Base-by-base conservation (phyloP, 2,888 invertebrate genomes). In the Volucella inflata region DNA sequence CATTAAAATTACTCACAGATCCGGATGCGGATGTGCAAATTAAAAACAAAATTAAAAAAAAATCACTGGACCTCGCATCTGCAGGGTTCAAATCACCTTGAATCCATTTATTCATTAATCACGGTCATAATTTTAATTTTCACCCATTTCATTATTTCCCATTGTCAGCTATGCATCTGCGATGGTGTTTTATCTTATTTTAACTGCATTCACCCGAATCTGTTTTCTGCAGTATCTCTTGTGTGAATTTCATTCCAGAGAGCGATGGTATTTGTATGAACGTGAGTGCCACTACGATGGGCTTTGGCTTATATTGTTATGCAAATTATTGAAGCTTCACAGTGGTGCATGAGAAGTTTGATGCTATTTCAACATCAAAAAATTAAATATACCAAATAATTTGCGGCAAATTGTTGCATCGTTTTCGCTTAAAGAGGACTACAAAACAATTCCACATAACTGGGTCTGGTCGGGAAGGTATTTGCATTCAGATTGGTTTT, bases 401-500 rank as follows among this genome's bases (percentile, higher is more conserved):
- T 64, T 74, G 67, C 78, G 51, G 78, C 62, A 74, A 83, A 68
- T 74, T 83, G 67, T 83, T 78, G 78, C 68, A 78, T 42, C 36
- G 57, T 67, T 74, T 60, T 55, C 59, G 44, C 30, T 62, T 72
- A 21, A 67, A 50, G 38, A 21, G 36, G 21, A 21, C 11, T 53
- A 38, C 36, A 60, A 16, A 50, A 68, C 55, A 77, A 68, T 60
- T 46, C 12, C 30, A 40, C 40, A 12, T 11, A 42, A 57, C 57
- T 42, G 42, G 46, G 51, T 40, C n/a, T 48, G 16, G 16, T 17
- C 12, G 8, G 57, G 38, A 11, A 51, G 16, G 53, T 62, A 78
- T 82, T 82, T 82, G 78, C 83, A 83, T 83, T 68, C 62, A 78
- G 78, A 83, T 83, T 74, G 70, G 50, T 64, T 83, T 83, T 71